Conservation (phyloP, 2,113 vertebrate genomes). For the Limnothrissa miodon region DNA sequence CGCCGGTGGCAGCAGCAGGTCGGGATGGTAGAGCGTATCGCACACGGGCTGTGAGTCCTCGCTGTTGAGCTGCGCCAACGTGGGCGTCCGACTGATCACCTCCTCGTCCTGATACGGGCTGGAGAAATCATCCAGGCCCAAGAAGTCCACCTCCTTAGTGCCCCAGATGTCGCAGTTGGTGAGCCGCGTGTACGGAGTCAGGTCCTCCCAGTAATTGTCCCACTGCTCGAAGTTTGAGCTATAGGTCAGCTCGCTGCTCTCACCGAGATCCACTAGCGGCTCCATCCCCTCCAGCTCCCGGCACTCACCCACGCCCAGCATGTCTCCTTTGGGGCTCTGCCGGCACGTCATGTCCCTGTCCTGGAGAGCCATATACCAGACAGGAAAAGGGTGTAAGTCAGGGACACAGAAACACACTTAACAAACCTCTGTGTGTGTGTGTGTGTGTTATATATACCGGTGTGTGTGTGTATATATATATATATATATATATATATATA, state of each 20-base stretch:
- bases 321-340: conserved; percentile 89
- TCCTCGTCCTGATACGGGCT: conserved; percentile 98
- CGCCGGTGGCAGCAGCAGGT: conserved; percentile 71
- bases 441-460: too few relatives aligned
- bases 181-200: conserved; percentile 96
- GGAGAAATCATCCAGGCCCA: conserved; percentile 95
- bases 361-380: conserved; percentile 60
- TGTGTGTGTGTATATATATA: not conserved
- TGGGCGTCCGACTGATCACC: conserved; percentile 93
- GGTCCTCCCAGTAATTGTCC: conserved; percentile 98
- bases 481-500: not conserved
- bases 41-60: conserved; percentile 95
- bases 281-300: conserved; percentile 90
- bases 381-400: not conserved
- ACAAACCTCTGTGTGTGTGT: too few relatives aligned
- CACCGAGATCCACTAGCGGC: conserved; percentile 83
- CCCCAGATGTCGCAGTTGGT: conserved; percentile 99
- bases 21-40: conserved; percentile 89
- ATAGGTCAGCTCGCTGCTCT: conserved; percentile 78
- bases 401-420: not conserved
- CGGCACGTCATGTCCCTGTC: conserved; percentile 93
- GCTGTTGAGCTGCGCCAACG: conserved; percentile 95
- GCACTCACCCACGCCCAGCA: conserved; percentile 80
- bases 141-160: conserved; percentile 97
- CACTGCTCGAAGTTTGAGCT: conserved; percentile 95